Percentiles rank a stretch among this genome's conserved stretches.
phyloP scores from a whole-genome alignment of 2,797 vertebrate species.

The Salarias fasciatus region DNA sequence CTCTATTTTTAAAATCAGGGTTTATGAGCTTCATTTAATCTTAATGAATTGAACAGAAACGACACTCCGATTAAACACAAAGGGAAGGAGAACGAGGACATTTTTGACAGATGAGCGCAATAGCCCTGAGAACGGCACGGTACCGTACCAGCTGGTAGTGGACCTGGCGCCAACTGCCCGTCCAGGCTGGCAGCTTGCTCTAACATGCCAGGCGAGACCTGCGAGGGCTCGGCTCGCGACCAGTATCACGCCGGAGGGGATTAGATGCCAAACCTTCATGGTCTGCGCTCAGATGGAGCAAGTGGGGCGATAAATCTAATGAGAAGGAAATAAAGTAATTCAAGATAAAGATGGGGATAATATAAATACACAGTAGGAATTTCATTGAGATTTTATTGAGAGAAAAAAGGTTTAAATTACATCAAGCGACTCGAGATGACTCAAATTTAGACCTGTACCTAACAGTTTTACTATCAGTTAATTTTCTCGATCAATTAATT shows the following conservation, averaged over 20 bases:
- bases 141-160: conserved; percentile 80
- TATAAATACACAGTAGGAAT: conserved; percentile 19
- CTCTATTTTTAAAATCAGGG: conserved; percentile 36
- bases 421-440: too few relatives aligned
- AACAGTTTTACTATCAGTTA: too few relatives aligned
- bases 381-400: too few relatives aligned
- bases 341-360: conserved; percentile 15
- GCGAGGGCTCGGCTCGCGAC: conserved; percentile 69
- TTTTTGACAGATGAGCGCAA: conserved; percentile 75
- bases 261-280: conserved; percentile 73
- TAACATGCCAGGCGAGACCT: conserved; percentile 79
- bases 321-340: conserved; percentile 46
- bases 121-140: conserved; percentile 70
- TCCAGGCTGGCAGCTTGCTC: conserved; percentile 79
- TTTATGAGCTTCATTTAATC: conserved; percentile 42
- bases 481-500: too few relatives aligned
- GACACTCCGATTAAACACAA: conserved; percentile 51
- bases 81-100: conserved; percentile 27
- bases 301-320: conserved; percentile 69
- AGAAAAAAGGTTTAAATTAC: too few relatives aligned
- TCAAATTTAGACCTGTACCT: too few relatives aligned
- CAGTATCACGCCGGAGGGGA: conserved; percentile 70
- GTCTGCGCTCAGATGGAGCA: conserved; percentile 69
- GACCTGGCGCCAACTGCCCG: conserved; percentile 79
- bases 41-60: conserved; percentile 32